A percentile compares a stretch with the other conserved stretches of the same genome.
Evolutionary conservation across 2,797 vertebrate genomes (phyloP).

Genomic region (Gobionotothen gibberifrons): DNA sequence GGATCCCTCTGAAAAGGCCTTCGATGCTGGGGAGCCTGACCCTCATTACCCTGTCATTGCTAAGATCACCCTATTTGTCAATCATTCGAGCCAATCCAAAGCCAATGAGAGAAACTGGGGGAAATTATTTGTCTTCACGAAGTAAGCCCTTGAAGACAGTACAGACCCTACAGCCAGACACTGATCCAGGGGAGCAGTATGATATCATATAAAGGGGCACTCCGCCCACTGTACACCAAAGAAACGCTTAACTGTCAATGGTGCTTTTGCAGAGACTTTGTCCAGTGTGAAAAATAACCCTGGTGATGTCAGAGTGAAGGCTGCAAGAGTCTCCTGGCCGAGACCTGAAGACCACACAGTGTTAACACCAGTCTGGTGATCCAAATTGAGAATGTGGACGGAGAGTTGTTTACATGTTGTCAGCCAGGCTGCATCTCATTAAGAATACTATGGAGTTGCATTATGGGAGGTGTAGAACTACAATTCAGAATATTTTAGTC

Average conservation of each 20-base stretch:
- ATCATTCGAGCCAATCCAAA: constrained; percentile 14
- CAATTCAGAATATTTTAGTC: neutral
- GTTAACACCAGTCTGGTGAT: neutral
- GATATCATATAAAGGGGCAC: neutral
- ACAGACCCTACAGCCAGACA: constrained; percentile 30
- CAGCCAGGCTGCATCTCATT: neutral
- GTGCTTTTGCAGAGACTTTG: neutral
- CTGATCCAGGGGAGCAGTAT: constrained; percentile 4
- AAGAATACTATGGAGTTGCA: neutral
- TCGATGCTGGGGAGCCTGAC: constrained; percentile 73
- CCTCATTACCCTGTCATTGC: neutral
- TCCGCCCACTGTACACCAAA: neutral
- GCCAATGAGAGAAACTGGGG: constrained; percentile 18
- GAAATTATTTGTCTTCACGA: constrained; percentile 14
- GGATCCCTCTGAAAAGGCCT: constrained; percentile 82
- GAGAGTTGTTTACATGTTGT: neutral
- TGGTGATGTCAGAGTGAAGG: neutral
- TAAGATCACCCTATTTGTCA: constrained; percentile 11
- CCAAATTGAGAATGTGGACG: neutral
- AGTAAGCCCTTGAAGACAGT: constrained; percentile 49
- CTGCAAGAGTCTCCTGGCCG: neutral
- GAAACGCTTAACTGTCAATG: too few relatives aligned
- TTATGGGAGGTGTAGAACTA: constrained; percentile 4
- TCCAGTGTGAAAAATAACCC: neutral
- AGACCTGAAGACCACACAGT: neutral